Evolutionary conservation across 2,113 vertebrate species (phyloP).

Genomic region (Brevimyrus niger): DNA sequence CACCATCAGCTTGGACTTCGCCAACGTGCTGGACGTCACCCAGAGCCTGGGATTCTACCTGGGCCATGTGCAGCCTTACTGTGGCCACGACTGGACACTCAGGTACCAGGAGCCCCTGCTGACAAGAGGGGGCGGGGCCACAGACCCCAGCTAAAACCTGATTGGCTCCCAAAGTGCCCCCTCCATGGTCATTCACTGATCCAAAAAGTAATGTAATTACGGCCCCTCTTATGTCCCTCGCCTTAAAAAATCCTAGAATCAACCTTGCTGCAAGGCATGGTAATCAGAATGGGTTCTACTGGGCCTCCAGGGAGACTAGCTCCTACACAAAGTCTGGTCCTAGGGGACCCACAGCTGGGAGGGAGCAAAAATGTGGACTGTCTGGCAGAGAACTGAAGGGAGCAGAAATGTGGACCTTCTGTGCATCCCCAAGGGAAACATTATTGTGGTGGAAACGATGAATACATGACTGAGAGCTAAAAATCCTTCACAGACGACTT

Average conservation of each 20-base stretch:
- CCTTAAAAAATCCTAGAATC: neutral
- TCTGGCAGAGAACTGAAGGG: neutral
- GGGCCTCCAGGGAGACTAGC: neutral
- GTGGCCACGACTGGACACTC: conserved; percentile 92
- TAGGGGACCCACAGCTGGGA: neutral
- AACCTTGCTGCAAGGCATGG: neutral
- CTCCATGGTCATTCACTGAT: neutral
- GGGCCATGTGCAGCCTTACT: conserved; percentile 92
- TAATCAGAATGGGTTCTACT: neutral
- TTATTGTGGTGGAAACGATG: neutral
- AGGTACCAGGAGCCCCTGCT: conserved; percentile 57
- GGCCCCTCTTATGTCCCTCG: too few relatives aligned
- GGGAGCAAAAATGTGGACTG: too few relatives aligned
- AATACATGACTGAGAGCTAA: neutral
- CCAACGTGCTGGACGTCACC: conserved; percentile 89
- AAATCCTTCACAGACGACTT: neutral
- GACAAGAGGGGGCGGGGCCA: neutral
- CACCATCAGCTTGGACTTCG: conserved; percentile 94
- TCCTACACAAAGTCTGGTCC: neutral
- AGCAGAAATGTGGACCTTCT: neutral
- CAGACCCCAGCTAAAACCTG: neutral
- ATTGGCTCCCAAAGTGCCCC: neutral
- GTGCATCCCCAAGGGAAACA: neutral
- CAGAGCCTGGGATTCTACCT: conserved; percentile 95
- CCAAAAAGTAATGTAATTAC: neutral